Evolutionary conservation across 2,888 invertebrate genomes (phyloP), one percentile per base, ranked within the genome.

Genomic region (Alloscopus bannaensis): DNA sequence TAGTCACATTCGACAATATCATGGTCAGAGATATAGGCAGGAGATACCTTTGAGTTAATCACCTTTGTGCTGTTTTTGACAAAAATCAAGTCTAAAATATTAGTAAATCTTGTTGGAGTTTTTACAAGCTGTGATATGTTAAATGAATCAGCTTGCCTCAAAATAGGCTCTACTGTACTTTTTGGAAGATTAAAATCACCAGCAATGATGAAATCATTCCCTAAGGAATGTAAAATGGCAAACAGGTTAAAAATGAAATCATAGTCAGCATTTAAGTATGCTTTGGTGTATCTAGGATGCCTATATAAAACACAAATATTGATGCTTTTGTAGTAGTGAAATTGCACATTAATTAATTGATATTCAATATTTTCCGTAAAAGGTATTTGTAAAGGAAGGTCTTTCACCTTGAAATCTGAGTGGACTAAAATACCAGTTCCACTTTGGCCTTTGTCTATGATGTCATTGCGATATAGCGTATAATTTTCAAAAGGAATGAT

Each of bases 1-100:
- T 13, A 22, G 22, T 3, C 13, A 26, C 66, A 68, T 29, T 52
- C 36, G 16, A 22, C 36, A 1, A 68, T 1, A 8, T 3, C 0
- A 42, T 68, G 66, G 18, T 68, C 66, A 3, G 66, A n/a, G 13
- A 68, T 3, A 16, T 6, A 3, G 0, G 52, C 16, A 6, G 50
- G 31, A 24, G 18, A 22, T 31, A 22, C 36, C 0, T 52, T 68
- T 18, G 11, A 20, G 6, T 29, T 36, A 1, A 36, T 1, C 8
- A 68, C 42, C 3, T 4, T 36, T 1, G 16, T 1, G 2, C 3
- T n/a, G 36, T 29, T 24, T 3, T 20, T 45, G 1, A 45, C 47
- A 36, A 52, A 68, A 4, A 68, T 52, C 2, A 68, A 36, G 22
- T 52, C 66, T 2, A 62, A 24, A 2, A 40, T 62, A 11, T 62